Evolutionary conservation across 2,797 vertebrate genomes (phyloP), one percentile per base, ranked within the genome.

Genomic region (Sphenodon punctatus): DNA sequence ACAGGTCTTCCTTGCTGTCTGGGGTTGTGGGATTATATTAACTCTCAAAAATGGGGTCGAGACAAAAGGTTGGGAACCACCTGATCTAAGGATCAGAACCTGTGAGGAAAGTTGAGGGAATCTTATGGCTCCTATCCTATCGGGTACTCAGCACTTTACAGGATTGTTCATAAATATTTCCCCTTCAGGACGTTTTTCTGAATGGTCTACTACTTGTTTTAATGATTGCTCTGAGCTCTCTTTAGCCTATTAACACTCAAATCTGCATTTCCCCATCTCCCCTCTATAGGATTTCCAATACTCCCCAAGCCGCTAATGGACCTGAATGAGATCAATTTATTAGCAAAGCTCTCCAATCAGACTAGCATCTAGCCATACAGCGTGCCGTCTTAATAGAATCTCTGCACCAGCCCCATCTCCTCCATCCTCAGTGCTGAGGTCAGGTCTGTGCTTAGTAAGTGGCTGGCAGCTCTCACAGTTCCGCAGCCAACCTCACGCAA

Each of bases 311-410:
- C 71, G 63, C 70, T 89, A 86, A 91, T 82, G 81, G 83, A 77
- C 70, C 84, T 27, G 48, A 87, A 80, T 48, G 77, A 90, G 79
- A 82, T 67, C 84, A 90, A 68, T 75, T 79, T 68, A 85, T 81
- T 88, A 89, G 75, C 56, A 48, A 36, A 79, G 77, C 82, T 67
- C 66, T 79, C 79, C 65, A 63, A 67, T 53, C 67, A 4, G 1
- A 63, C 49, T 6, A 6, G 10, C 53, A 36, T 4, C 16, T 67
- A 82, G 71, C 65, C 39, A 39, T 61, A 60, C 34, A 25, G 19
- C 0, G 0, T 14, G 8, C 27, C 1, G 2, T n/a, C 60, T 78
- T 74, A 63, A 39, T n/a, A 84, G 34, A 16, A 51, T 67, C 82
- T 84, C 80, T 78, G 83, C 77, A 86, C 43, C 58, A 63, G 38